Evolutionary conservation across 2,888 invertebrate species (phyloP).

Genomic region (Slavum lentiscoides): DNA sequence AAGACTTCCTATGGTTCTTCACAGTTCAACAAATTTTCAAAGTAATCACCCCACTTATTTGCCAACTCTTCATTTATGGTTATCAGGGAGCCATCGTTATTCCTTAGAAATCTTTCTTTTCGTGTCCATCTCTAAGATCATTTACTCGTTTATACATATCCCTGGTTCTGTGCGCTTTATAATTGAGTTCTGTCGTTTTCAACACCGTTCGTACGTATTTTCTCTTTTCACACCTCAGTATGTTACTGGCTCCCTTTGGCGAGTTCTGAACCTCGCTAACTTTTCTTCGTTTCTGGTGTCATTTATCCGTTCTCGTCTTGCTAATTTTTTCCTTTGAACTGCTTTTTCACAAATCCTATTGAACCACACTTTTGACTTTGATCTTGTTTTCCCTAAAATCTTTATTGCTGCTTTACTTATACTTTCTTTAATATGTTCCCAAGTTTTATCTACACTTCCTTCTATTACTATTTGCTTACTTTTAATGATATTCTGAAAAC

Average conservation of each 20-base stretch:
- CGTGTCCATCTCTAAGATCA: no score
- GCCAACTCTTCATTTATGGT: no score
- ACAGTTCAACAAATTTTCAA: no score
- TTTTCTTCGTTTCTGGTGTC: not conserved
- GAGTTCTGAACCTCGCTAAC: slow-evolving; percentile 19
- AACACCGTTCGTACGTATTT: no score
- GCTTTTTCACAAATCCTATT: slow-evolving; percentile 4
- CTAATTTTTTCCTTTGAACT: slow-evolving; percentile 10
- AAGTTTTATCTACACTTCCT: slow-evolving; percentile 11
- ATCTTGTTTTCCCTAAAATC: slow-evolving; percentile 4
- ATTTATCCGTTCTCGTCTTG: slow-evolving; percentile 12
- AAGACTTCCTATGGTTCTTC: no score
- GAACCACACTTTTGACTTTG: slow-evolving; percentile 5
- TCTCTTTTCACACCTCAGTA: no score
- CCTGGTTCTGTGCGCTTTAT: no score
- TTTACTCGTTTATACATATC: no score
- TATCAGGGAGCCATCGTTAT: no score
- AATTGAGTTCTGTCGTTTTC: no score
- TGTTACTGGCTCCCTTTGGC: not conserved
- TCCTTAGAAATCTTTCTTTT: no score
- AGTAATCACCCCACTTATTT: no score
- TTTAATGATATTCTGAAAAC: slow-evolving; percentile 16
- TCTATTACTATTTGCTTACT: slow-evolving; percentile 5
- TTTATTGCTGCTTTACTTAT: slow-evolving; percentile 12
- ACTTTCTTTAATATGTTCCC: slow-evolving; percentile 12